These are phyloP conservation scores for Syrista parreyssii DNA, from an alignment of 2,888 invertebrate genomes.

Conservation along the genomic window DNA sequence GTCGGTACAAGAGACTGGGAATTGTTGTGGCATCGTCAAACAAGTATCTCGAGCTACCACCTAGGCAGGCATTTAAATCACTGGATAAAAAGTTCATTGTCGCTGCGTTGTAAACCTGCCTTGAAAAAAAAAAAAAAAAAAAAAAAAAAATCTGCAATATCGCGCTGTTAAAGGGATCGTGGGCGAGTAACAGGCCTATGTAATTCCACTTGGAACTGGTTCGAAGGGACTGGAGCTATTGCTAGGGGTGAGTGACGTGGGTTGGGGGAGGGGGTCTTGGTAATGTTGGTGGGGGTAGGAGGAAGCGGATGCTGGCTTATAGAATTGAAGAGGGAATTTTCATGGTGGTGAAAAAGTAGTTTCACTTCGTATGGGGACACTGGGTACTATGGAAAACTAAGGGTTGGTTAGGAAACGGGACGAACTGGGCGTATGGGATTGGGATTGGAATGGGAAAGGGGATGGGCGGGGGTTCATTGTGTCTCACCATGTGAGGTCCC, in stretches of 20 bases:
- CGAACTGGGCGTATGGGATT: not conserved
- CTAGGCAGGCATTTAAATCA: slow-evolving; percentile 24
- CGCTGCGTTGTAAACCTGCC: slow-evolving; percentile 44
- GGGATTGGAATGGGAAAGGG: slow-evolving; percentile 23
- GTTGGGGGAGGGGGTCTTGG: slow-evolving; percentile 1
- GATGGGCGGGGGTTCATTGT: slow-evolving; percentile 42
- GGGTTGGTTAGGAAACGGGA: not conserved
- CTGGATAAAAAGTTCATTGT: slow-evolving; percentile 52
- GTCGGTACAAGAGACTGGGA: not conserved
- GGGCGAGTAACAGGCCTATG: slow-evolving; percentile 40
- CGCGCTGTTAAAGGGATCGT: slow-evolving; percentile 25
- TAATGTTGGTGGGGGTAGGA: slow-evolving; percentile 9
- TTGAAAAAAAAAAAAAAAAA: slow-evolving; percentile 31
- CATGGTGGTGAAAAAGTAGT: not conserved
- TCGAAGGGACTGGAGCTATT: slow-evolving; percentile 17
- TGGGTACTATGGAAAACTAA: not conserved
- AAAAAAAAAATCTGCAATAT: slow-evolving; percentile 32
- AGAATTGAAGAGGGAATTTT: slow-evolving; percentile 19
- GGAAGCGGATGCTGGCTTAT: slow-evolving; percentile 5
- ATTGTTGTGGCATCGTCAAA: not conserved
- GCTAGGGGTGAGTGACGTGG: slow-evolving; percentile 2
- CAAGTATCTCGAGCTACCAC: not conserved
- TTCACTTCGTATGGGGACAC: not conserved
- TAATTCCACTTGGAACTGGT: slow-evolving; percentile 43
- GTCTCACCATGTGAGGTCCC: slow-evolving; percentile 52